Evolutionary conservation across 64 coral and sea anemone genomes (phyloP).

Genomic region (Pocillopora damicornis): DNA sequence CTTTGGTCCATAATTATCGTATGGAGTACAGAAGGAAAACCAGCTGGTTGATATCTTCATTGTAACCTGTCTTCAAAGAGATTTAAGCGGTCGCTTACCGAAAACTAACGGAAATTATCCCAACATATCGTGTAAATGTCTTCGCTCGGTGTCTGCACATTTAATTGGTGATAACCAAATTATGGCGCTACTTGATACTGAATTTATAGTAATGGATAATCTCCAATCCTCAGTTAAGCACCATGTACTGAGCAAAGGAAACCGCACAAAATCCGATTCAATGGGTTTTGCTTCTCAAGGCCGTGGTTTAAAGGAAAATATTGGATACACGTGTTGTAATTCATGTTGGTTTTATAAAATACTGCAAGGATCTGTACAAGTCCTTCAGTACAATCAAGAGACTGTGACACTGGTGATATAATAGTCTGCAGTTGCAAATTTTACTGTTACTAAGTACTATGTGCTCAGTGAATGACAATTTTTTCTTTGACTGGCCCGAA

Average conservation of each 20-base stretch:
- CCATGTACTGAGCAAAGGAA: background rate
- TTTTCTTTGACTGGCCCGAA: background rate
- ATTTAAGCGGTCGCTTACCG: background rate
- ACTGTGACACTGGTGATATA: background rate
- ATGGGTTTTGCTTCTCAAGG: background rate
- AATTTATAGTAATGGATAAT: background rate
- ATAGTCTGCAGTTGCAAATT: background rate
- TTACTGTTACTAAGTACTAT: background rate
- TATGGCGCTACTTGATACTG: background rate
- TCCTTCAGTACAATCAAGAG: background rate
- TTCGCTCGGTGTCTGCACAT: background rate
- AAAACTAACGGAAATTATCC: background rate
- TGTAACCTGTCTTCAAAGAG: background rate
- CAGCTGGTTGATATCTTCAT: background rate
- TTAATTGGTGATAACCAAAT: slow-evolving; percentile 8
- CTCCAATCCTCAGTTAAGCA: background rate
- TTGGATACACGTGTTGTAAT: background rate
- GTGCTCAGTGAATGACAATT: background rate
- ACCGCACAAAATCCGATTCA: background rate
- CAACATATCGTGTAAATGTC: background rate
- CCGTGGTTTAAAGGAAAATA: background rate
- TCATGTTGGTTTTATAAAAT: background rate
- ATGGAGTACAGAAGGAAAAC: background rate
- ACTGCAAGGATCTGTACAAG: background rate
- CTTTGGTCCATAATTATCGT: background rate